phyloP scores from a whole-genome alignment of 2,888 invertebrate genomes.

The Clunio marinus region DNA sequence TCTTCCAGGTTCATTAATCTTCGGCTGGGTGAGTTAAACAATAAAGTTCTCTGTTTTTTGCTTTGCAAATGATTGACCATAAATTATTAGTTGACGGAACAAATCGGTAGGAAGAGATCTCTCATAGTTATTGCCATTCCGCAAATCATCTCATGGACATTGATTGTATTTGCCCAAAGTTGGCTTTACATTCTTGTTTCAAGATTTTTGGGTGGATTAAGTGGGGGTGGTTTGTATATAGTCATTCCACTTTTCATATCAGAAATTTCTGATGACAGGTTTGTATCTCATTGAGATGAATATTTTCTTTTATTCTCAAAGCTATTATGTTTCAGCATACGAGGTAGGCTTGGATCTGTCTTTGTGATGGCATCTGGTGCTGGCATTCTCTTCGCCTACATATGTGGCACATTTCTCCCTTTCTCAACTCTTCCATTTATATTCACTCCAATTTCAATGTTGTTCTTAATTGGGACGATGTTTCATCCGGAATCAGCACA shows the following conservation, averaged over 20 bases:
- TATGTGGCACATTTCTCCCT: neutral
- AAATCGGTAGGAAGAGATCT: neutral
- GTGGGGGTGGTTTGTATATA: neutral
- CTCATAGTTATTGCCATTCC: neutral
- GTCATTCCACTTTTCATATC: conserved; percentile 7
- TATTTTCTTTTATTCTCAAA: neutral
- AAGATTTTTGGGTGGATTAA: neutral
- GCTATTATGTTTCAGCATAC: neutral
- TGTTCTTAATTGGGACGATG: conserved; percentile 12
- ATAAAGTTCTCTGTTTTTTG: too few relatives aligned
- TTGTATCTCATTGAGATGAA: too few relatives aligned
- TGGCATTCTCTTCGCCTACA: conserved; percentile 11
- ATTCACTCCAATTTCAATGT: neutral
- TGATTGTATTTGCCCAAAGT: neutral
- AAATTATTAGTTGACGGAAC: neutral
- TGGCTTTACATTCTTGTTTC: conserved; percentile 5
- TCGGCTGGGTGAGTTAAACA: too few relatives aligned
- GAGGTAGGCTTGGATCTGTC: conserved; percentile 12
- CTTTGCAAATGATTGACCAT: too few relatives aligned
- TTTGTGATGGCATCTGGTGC: conserved; percentile 2
- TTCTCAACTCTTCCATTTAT: neutral
- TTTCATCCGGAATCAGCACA: conserved; percentile 7
- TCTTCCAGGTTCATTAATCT: too few relatives aligned
- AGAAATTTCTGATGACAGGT: conserved; percentile 20
- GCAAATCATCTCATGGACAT: conserved; percentile 1